Evolutionary conservation across 2,113 vertebrate genomes (phyloP), one percentile per base, ranked within the genome.

Genomic region (Pygoscelis antarcticus): DNA sequence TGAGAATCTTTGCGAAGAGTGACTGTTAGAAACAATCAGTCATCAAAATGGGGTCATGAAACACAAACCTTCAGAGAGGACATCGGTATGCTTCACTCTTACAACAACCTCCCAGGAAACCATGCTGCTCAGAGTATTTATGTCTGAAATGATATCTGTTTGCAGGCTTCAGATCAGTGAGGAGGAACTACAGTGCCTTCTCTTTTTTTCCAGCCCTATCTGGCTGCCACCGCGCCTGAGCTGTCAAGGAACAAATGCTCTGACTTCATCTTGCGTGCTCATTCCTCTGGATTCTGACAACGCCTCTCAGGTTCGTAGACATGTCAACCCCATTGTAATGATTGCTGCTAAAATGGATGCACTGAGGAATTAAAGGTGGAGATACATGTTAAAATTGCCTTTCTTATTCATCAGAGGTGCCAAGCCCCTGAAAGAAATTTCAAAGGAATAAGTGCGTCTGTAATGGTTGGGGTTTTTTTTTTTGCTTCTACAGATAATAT

Each of bases 241-340:
- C 79, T 94, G 88, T 95, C 93, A 94, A 83, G 76, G 85, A 93
- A 78, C 64, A 93, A 96, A 94, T 78, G 55, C 68, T 92, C 71
- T 90, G 83, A 80, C 90, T 96, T 92, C 80, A 83, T 88, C 69
- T 68, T 20, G 47, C 8, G 2, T 40, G 69, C 60, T 92, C 54
- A 54, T 90, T 90, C 81, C 88, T 93, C 47, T 0, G 0, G 55
- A 60, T 78, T 81, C 72, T 94, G 92, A 94, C 95, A 94, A 38
- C 0, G 0, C 69, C 46, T 88, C 90, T 75, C 72, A 87, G 51
- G 79, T 66, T 90, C 2, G 2, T 58, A 86, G 85, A 83, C 3
- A 7, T 88, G 90, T 90, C 88, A 90, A n/a, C 46, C 46, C 44
- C 38, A 81, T 83, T 93, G 85, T 90, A 81, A 74, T 90, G 92